Evolutionary conservation across 64 coral and sea anemone species (phyloP).

Genomic region (Montipora foliosa): DNA sequence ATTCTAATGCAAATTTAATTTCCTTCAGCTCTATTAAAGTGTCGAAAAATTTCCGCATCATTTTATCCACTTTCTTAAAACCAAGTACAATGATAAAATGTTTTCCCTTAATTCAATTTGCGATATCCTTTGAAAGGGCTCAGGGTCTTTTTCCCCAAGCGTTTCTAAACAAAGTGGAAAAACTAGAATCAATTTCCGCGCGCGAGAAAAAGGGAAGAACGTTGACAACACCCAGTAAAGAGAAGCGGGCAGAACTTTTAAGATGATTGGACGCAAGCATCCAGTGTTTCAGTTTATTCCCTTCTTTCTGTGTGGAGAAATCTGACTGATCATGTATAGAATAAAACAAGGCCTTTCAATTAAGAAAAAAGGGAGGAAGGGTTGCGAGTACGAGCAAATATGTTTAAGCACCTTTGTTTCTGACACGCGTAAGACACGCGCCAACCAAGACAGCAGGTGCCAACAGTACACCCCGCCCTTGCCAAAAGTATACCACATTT

Average conservation of each 20-base stretch:
- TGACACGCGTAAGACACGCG: conserved; percentile 93
- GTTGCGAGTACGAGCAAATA: conserved; percentile 78
- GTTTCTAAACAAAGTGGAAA: conserved; percentile 76
- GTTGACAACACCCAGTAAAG: conserved; percentile 5
- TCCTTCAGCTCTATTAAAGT: conserved; percentile 70
- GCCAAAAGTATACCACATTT: background rate
- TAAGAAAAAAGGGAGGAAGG: conserved; percentile 71
- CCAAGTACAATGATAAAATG: conserved; percentile 85
- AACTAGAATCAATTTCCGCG: conserved; percentile 75
- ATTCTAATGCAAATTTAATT: conserved; percentile 98
- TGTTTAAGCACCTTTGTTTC: conserved; percentile 82
- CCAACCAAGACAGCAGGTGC: conserved; percentile 74
- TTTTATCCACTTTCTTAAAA: conserved; percentile 83
- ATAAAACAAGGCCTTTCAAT: conserved; percentile 83
- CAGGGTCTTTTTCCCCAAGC: conserved; percentile 42
- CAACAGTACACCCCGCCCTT: background rate
- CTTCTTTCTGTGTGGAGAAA: conserved; percentile 70
- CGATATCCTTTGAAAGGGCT: conserved; percentile 67
- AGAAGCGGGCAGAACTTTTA: background rate
- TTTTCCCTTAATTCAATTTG: conserved; percentile 92
- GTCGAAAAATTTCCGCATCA: conserved; percentile 79
- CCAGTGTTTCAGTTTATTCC: conserved; percentile 30
- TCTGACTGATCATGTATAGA: conserved; percentile 74
- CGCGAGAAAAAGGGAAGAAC: conserved; percentile 23
- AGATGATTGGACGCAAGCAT: background rate